phyloP scores from a whole-genome alignment of 2,888 invertebrate genomes.

The Ferrisia virgata region DNA sequence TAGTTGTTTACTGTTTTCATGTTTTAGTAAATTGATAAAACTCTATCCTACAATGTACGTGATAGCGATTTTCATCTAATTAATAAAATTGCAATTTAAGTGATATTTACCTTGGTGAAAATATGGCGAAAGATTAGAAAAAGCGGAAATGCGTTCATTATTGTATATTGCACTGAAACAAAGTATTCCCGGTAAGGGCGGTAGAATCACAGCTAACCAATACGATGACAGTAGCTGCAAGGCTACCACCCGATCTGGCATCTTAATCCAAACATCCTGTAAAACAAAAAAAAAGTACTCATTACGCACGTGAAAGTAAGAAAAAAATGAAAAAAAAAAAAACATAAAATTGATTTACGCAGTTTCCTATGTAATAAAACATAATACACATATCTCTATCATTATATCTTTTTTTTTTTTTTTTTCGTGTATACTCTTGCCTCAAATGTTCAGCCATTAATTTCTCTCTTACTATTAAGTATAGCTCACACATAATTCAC shows the following conservation, averaged over 20 bases:
- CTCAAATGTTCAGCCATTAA: neutral
- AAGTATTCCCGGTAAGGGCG: slow-evolving; percentile 42
- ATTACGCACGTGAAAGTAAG: neutral
- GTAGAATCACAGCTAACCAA: slow-evolving; percentile 48
- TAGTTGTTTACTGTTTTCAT: too few relatives aligned
- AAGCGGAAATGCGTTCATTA: slow-evolving; percentile 42
- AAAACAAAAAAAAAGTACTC: slow-evolving; percentile 8
- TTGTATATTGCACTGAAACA: slow-evolving; percentile 47
- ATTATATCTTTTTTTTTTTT: neutral
- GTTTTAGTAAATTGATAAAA: too few relatives aligned
- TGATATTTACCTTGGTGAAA: slow-evolving; percentile 36
- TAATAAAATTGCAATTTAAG: neutral
- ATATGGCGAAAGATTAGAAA: slow-evolving; percentile 25
- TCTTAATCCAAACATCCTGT: slow-evolving; percentile 46
- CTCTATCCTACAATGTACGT: neutral
- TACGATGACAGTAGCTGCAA: slow-evolving; percentile 48
- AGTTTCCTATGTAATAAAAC: neutral
- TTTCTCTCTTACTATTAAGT: neutral
- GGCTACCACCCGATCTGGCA: slow-evolving; percentile 48
- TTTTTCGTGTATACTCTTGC: neutral
- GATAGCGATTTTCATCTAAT: too few relatives aligned
- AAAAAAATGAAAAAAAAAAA: neutral
- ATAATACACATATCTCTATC: neutral
- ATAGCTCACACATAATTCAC: neutral
- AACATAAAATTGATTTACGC: neutral